Percentiles rank a stretch among this genome's conserved stretches.
These are phyloP conservation scores for Sminthurides aquaticus DNA, from an alignment of 2,888 invertebrate species.

Conservation along the genomic window DNA sequence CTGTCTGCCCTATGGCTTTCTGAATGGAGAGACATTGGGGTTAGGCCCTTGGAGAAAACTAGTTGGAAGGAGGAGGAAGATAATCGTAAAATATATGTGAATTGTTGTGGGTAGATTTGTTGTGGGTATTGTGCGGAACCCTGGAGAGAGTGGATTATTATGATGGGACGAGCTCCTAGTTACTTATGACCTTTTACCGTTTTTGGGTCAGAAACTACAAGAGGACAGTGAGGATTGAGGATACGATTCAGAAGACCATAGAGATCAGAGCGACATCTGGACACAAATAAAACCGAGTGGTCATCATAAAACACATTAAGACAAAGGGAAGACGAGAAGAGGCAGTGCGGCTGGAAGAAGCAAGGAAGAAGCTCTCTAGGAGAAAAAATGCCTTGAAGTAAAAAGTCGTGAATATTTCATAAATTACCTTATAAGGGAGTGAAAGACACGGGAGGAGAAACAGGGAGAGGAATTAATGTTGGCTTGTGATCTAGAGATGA, in stretches of 20 bases:
- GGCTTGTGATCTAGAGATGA: neutral
- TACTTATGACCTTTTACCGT: neutral
- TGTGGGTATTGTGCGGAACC: neutral
- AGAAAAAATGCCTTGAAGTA: too few relatives aligned
- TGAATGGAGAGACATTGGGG: too few relatives aligned
- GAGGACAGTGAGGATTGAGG: too few relatives aligned
- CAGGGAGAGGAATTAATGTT: neutral
- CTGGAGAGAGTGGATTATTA: neutral
- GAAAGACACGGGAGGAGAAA: neutral
- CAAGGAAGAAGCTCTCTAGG: neutral
- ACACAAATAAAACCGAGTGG: too few relatives aligned
- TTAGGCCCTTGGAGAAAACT: too few relatives aligned
- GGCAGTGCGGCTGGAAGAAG: neutral
- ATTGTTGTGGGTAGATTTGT: too few relatives aligned
- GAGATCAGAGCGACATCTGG: too few relatives aligned
- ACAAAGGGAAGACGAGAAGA: too few relatives aligned
- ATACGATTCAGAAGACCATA: too few relatives aligned
- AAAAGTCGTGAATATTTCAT: neutral
- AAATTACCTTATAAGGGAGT: neutral
- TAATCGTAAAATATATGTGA: neutral
- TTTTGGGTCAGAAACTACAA: neutral
- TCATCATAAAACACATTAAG: too few relatives aligned
- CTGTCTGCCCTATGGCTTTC: too few relatives aligned
- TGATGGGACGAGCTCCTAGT: neutral
- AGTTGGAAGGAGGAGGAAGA: neutral